phyloP scores from a whole-genome alignment of 2,888 invertebrate species.

The Spisula solida region DNA sequence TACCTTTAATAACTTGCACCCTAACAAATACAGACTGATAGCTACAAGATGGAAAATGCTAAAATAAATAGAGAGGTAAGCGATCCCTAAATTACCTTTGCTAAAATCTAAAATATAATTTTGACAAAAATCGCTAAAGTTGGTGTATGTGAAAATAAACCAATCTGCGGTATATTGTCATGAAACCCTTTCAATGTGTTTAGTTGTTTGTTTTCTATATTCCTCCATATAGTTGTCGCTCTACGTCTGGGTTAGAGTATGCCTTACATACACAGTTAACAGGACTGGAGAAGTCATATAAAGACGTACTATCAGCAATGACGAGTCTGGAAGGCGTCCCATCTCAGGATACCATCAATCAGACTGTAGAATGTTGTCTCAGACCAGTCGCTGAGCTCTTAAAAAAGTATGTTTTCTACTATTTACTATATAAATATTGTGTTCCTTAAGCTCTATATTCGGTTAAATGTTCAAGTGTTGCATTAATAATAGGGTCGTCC shows the following conservation, averaged over 20 bases:
- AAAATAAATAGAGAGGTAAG: too few relatives aligned
- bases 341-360: slow-evolving; percentile 87
- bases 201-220: background rate
- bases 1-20: too few relatives aligned
- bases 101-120: too few relatives aligned
- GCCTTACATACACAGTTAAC: slow-evolving; percentile 86
- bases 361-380: slow-evolving; percentile 90
- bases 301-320: slow-evolving; percentile 85
- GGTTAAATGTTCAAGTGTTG: background rate
- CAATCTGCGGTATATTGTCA: too few relatives aligned
- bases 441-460: background rate
- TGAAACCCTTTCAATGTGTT: background rate
- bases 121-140: too few relatives aligned
- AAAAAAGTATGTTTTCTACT: slow-evolving; percentile 69
- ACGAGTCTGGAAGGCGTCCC: slow-evolving; percentile 82
- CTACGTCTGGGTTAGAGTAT: slow-evolving; percentile 85
- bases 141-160: too few relatives aligned
- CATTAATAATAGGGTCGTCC: too few relatives aligned
- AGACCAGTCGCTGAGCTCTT: slow-evolving; percentile 86
- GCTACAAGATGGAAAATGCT: too few relatives aligned
- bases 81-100: too few relatives aligned
- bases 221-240: slow-evolving; percentile 83
- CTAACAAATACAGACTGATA: too few relatives aligned
- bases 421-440: background rate
- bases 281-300: slow-evolving; percentile 85